Evolutionary conservation across 2,888 invertebrate genomes (phyloP).

Genomic region (Agapostemon virescens): DNA sequence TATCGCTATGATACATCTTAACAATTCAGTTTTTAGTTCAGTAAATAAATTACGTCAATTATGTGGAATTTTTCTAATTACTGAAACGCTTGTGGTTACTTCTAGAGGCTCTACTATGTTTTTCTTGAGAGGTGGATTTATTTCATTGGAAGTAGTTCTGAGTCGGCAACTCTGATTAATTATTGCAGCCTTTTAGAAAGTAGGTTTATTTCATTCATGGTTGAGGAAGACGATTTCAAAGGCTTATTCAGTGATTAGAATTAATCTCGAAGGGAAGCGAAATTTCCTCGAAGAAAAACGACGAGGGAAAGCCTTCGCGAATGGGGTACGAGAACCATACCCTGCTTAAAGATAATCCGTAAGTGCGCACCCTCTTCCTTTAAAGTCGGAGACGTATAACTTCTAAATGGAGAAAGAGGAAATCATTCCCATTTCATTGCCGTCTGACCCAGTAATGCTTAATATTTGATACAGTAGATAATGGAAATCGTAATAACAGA

Average conservation of each 20-base stretch:
- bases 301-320: constrained; percentile 1
- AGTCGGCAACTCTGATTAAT: neutral
- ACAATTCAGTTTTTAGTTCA: too few relatives aligned
- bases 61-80: too few relatives aligned
- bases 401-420: neutral
- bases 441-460: neutral
- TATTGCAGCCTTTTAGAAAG: neutral
- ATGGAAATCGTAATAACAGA: neutral
- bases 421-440: constrained; percentile 24
- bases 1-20: too few relatives aligned
- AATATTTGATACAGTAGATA: neutral
- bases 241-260: neutral
- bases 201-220: neutral
- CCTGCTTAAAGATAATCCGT: constrained; percentile 41
- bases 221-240: constrained; percentile 14
- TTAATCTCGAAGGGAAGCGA: constrained; percentile 32
- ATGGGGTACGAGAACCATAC: constrained; percentile 29
- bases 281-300: constrained; percentile 14
- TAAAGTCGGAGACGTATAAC: neutral
- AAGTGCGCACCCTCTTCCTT: constrained; percentile 17
- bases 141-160: neutral
- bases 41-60: too few relatives aligned
- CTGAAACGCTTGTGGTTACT: too few relatives aligned
- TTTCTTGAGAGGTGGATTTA: neutral
- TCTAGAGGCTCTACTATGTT: neutral